These are phyloP conservation scores for Montipora cactus DNA, from an alignment of 64 coral and sea anemone genomes.

Conservation along the genomic window DNA sequence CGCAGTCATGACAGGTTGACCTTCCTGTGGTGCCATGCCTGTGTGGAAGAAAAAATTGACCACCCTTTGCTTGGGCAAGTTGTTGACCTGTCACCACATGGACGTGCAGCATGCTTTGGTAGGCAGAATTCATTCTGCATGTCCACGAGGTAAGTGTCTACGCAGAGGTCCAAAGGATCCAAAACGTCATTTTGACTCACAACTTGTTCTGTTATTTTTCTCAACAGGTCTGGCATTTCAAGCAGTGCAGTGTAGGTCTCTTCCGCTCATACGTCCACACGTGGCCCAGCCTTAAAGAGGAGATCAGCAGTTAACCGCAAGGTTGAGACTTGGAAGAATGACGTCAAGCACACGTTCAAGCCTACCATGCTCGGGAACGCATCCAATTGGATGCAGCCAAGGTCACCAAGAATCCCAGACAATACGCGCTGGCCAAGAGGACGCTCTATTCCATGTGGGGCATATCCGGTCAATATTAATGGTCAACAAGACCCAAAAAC, in stretches of 20 bases:
- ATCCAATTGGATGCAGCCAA: neutral
- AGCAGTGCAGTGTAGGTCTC: neutral
- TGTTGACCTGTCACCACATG: neutral
- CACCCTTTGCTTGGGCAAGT: neutral
- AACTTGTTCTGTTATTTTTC: no score
- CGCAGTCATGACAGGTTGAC: no score
- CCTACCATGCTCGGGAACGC: neutral
- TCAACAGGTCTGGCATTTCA: conserved; percentile 45
- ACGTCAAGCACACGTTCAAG: neutral
- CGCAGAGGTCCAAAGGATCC: no score
- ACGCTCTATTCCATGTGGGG: conserved; percentile 56
- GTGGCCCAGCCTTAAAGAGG: neutral
- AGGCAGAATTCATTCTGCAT: neutral
- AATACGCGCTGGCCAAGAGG: neutral
- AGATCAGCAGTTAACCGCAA: conserved; percentile 1
- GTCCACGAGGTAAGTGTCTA: conserved; percentile 16
- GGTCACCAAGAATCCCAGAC: neutral
- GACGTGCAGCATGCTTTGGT: conserved; percentile 7
- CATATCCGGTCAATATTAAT: neutral
- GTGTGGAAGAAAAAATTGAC: no score
- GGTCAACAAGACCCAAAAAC: neutral
- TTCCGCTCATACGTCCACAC: neutral
- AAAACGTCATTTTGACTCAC: no score
- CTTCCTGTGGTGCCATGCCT: no score
- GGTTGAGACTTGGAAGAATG: neutral